Evolutionary conservation across 2,888 invertebrate species (phyloP), one percentile per base, ranked within the genome.

Genomic region (Nemoura dubitans): DNA sequence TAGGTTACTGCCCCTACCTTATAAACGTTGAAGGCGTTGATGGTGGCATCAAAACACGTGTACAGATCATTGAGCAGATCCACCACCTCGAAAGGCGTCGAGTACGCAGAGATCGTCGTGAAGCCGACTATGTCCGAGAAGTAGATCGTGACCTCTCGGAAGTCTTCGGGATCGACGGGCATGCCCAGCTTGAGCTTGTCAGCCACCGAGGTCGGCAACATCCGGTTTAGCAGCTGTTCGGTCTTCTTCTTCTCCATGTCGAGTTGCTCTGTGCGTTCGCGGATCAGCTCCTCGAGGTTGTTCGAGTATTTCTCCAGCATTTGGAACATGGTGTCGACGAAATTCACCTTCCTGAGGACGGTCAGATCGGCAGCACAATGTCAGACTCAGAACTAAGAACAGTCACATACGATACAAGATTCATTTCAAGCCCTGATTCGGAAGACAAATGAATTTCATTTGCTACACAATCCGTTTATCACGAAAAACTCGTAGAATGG

Each of bases 301-400:
- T 97, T 98, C 88, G 98, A 97, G 92, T 98, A 98, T 91, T 98
- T 98, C 91, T 98, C 98, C 90, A 98, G 93, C 96, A 98, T 98
- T 92, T 97, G 96, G 91, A 98, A 98, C 97, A 98, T 98, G 85
- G 98, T 98, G 91, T 98, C 98, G 86, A 98, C 97, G 90, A 98
- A 98, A 92, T 98, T 98, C 0, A 97, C 96, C 92, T 98, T 98
- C 90, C 97, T 96, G 92, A 10, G 3, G 59, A 59, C 59, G 14
- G 10, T 6, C 92, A 92, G 36, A 36, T 36, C n/a, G n/a, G n/a
- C n/a, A n/a, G n/a, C n/a, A n/a, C n/a, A n/a, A 36, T 36, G 36
- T 36, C 36, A 36, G 36, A 36, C 36, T 10, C 10, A 36, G 10
- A 36, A 36, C 3, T 36, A 10, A 6, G 5, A 36, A 10, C 36